Conservation (phyloP, 2,888 invertebrate species). For the Diplazon laetatorius region DNA sequence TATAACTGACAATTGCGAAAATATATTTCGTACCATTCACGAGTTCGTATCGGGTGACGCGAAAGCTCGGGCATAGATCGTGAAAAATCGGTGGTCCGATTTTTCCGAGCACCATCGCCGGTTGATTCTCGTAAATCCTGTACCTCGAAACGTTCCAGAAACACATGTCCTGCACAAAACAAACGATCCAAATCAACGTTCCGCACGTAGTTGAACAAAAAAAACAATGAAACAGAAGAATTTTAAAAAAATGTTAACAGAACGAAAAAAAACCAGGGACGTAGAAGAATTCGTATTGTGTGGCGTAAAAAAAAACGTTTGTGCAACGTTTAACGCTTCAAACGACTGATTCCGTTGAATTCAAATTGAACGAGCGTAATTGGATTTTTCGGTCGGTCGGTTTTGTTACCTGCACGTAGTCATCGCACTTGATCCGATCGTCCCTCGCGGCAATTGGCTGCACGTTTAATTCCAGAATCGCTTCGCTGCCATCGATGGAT, state of each 20-base stretch:
- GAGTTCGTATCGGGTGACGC: constrained; percentile 82
- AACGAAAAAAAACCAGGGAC: too few relatives aligned
- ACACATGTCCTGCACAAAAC: constrained; percentile 77
- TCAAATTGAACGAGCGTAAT: constrained; percentile 43
- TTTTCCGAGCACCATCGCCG: constrained; percentile 79
- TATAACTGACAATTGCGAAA: too few relatives aligned
- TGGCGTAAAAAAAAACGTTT: too few relatives aligned
- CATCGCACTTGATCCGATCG: constrained; percentile 73
- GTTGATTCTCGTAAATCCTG: constrained; percentile 80
- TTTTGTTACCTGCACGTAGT: constrained; percentile 74
- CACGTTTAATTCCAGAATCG: constrained; percentile 76
- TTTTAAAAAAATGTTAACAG: background rate
- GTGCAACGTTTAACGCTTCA: background rate
- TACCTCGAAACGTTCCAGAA: constrained; percentile 79
- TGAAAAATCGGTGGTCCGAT: constrained; percentile 81
- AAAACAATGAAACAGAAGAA: background rate
- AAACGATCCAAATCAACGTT: background rate
- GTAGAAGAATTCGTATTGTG: too few relatives aligned
- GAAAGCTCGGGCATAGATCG: constrained; percentile 83
- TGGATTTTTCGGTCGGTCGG: constrained; percentile 7
- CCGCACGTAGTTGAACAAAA: background rate
- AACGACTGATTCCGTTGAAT: constrained; percentile 1
- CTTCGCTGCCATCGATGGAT: constrained; percentile 67
- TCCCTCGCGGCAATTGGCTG: constrained; percentile 67
- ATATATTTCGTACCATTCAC: constrained; percentile 81